Evolutionary conservation across 2,888 invertebrate genomes (phyloP).

Genomic region (Limnephilus rhombicus): DNA sequence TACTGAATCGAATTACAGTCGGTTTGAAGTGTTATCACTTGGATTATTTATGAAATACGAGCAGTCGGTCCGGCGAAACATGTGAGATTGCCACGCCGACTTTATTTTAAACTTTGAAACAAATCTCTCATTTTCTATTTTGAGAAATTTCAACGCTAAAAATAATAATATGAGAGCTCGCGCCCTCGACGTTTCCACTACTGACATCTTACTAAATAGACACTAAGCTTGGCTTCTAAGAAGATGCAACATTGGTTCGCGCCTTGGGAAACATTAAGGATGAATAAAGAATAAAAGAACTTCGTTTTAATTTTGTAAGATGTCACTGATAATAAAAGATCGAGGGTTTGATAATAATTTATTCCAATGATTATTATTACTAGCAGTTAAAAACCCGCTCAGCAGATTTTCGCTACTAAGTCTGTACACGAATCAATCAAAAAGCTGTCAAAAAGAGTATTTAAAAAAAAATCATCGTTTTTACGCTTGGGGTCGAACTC

Average conservation of each 20-base stretch:
- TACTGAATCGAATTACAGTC: not conserved
- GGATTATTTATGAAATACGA: not conserved
- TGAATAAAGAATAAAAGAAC: not conserved
- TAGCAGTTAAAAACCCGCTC: too few species aligned
- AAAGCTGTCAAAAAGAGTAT: too few species aligned
- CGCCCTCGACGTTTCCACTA: not conserved
- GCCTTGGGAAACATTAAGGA: not conserved
- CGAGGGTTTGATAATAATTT: too few species aligned
- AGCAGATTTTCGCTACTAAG: too few species aligned
- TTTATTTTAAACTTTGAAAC: slow-evolving; percentile 51
- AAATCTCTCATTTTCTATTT: slow-evolving; percentile 46
- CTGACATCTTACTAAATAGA: not conserved
- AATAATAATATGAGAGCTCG: not conserved
- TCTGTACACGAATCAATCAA: too few species aligned
- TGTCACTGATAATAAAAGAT: not conserved
- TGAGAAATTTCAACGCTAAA: slow-evolving; percentile 32
- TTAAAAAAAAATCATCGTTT: too few species aligned
- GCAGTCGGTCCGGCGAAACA: slow-evolving; percentile 28
- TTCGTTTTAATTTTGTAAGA: not conserved
- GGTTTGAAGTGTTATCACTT: not conserved
- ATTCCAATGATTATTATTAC: too few species aligned
- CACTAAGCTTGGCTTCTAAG: not conserved
- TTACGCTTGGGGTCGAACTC: too few species aligned
- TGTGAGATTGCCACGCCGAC: slow-evolving; percentile 45
- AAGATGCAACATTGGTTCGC: not conserved